Conservation (phyloP, 2,113 vertebrate species). For the Clarias gariepinus region DNA sequence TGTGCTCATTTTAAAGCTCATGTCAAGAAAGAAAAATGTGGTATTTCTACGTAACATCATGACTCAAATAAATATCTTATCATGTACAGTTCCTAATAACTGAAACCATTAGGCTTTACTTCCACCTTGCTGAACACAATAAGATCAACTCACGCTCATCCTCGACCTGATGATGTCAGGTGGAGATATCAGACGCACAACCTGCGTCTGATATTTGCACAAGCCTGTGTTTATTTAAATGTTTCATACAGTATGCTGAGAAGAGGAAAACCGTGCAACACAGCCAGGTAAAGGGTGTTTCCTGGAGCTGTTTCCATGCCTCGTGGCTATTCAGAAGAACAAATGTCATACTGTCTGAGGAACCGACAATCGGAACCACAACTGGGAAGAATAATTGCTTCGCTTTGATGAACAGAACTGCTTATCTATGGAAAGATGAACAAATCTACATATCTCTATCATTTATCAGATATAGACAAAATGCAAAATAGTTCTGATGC, state of each 20-base stretch:
- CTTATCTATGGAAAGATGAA: constrained; percentile 11
- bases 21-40: background rate
- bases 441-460: background rate
- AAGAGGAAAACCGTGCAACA: constrained; percentile 12
- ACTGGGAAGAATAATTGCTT: background rate
- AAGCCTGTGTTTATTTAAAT: constrained; percentile 10
- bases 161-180: background rate
- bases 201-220: background rate
- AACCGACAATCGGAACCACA: background rate
- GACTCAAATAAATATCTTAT: background rate
- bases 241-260: background rate
- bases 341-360: constrained; percentile 18
- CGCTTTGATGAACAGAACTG: background rate
- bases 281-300: constrained; percentile 14
- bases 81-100: background rate
- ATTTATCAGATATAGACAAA: constrained; percentile 12
- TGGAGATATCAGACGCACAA: no score
- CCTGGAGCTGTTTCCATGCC: constrained; percentile 23
- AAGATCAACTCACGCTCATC: background rate
- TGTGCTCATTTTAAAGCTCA: background rate
- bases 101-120: background rate
- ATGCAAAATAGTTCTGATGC: background rate
- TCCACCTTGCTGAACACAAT: background rate
- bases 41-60: no score
- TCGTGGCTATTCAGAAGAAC: background rate